A percentile compares a stretch with the other conserved stretches of the same genome.
phyloP scores from a whole-genome alignment of 1,140 invertebrate genomes.

The Riptortus pedestris region DNA sequence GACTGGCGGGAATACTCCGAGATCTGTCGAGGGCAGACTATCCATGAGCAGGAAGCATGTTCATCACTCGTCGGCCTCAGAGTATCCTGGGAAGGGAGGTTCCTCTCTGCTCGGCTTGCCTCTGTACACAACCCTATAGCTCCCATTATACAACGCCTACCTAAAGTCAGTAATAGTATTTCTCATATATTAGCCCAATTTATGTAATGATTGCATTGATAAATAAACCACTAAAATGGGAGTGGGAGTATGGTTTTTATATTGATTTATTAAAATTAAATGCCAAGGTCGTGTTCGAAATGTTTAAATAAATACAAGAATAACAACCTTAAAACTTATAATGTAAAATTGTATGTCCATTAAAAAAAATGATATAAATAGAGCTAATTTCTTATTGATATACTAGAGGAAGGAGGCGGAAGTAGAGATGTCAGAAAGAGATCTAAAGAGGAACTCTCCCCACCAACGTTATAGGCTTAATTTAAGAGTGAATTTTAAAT shows the following conservation, averaged over 20 bases:
- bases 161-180: conserved; percentile 22
- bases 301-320: not conserved
- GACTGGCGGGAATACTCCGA: not conserved
- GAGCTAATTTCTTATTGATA: too few species aligned
- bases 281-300: not conserved
- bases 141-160: conserved; percentile 23
- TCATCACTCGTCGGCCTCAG: conserved; percentile 50
- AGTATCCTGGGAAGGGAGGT: conserved; percentile 61
- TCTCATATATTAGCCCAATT: too few species aligned
- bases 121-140: conserved; percentile 50
- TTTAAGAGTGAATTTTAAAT: too few species aligned
- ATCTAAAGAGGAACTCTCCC: too few species aligned
- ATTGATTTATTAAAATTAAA: not conserved
- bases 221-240: not conserved
- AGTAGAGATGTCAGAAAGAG: too few species aligned
- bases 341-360: not conserved
- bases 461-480: too few species aligned
- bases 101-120: conserved; percentile 52
- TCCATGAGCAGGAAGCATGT: conserved; percentile 52
- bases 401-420: too few species aligned
- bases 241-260: not conserved
- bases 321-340: not conserved
- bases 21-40: not conserved
- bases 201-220: not conserved
- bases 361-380: too few species aligned